These are phyloP conservation scores for Cydia strobilella DNA, from an alignment of 1,140 invertebrate genomes.

Conservation along the genomic window DNA sequence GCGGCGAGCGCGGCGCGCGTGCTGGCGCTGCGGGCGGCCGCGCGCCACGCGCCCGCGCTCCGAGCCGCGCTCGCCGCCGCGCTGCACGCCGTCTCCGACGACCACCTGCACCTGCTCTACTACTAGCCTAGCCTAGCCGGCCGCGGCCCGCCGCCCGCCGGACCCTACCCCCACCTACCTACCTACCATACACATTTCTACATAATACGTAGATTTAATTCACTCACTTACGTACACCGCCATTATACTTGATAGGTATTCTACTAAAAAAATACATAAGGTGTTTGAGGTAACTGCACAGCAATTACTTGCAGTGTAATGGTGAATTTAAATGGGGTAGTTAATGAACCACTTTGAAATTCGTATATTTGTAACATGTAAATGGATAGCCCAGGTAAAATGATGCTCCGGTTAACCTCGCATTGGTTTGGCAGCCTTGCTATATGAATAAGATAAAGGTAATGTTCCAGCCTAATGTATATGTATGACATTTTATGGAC, in stretches of 20 bases:
- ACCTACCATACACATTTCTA: background rate
- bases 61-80: conserved; percentile 49
- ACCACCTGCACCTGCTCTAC: conserved; percentile 55
- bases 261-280: background rate
- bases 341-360: too few relatives aligned
- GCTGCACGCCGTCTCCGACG: conserved; percentile 47
- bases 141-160: background rate
- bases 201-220: background rate
- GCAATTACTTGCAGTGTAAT: too few relatives aligned
- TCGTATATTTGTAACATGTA: too few relatives aligned
- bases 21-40: conserved; percentile 45
- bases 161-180: background rate
- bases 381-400: too few relatives aligned
- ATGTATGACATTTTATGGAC: too few relatives aligned
- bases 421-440: too few relatives aligned
- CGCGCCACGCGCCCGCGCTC: conserved; percentile 45
- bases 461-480: too few relatives aligned
- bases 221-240: background rate
- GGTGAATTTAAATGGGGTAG: too few relatives aligned
- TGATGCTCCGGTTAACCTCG: too few relatives aligned
- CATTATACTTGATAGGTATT: background rate
- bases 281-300: background rate
- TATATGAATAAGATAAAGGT: too few relatives aligned
- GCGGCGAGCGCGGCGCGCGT: conserved; percentile 41
- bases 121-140: too few relatives aligned